Base-by-base conservation (phyloP, 1,140 invertebrate species). In the Helicoverpa zea region DNA sequence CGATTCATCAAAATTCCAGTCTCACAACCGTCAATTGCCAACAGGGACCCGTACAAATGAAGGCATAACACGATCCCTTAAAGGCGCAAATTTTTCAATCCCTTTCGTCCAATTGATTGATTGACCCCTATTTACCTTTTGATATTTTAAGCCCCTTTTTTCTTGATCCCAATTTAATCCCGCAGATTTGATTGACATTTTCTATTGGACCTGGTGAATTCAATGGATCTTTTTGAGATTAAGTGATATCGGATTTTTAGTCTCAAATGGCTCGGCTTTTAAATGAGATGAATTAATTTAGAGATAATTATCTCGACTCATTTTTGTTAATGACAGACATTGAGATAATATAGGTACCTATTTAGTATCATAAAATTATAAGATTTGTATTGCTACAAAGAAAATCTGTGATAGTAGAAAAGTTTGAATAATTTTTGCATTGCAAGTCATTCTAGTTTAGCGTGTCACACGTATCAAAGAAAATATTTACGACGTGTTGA, bases 61-160 rank as follows among this genome's bases (percentile, higher is more conserved):
- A n/a, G 68, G 35, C 23, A 30, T 72, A 30, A 72, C 54, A 72
- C 58, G 52, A n/a, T 3, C 30, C 72, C 30, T 74, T 58, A 56
- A 74, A 35, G 72, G 52, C 72, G 72, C 51, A 73, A 74, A 74
- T 74, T 54, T 74, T 73, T 52, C 30, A 73, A 73, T 12, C 23
- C 63, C 30, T 74, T 35, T 74, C 13, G 52, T 54, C 68, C 23
- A 4, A 30, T 54, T 74, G 72, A 74, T 74, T 35, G 52, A 59
- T 74, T 23, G 72, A 16, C 10, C 29, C 72, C 30, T 74, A 74
- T 74, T 70, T 58, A 74, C 52, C 52, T 59, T 74, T 59, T 47
- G 52, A 59, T 74, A 58, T 58, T 74, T 58, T 59, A 56, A 74
- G 54, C 10, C 35, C 4, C 35, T 43, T 43, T 23, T 43, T 43